Conservation (phyloP, 2,797 vertebrate species). For the Bradypodion ventrale region DNA sequence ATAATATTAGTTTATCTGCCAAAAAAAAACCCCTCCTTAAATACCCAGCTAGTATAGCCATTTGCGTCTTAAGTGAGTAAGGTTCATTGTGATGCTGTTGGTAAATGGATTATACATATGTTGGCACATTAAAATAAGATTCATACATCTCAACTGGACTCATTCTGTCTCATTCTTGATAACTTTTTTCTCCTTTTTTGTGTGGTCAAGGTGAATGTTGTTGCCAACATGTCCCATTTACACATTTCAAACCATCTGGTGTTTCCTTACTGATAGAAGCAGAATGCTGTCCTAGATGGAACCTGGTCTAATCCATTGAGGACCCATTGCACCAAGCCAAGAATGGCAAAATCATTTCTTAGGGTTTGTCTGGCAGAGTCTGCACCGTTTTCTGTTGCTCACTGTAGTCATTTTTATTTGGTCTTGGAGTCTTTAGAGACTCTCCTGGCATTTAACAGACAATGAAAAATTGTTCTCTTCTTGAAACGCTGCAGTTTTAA, state of each 20-base stretch:
- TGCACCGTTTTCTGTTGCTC: background rate
- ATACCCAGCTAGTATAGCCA: no score
- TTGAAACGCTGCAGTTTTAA: slow-evolving; percentile 25
- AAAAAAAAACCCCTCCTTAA: no score
- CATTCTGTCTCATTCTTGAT: no score
- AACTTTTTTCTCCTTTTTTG: background rate
- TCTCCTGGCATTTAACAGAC: slow-evolving; percentile 31
- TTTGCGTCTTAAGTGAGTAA: no score
- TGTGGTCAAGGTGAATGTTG: background rate
- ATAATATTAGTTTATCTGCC: no score
- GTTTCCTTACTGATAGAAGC: background rate
- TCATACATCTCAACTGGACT: background rate
- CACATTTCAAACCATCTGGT: no score
- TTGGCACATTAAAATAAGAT: background rate
- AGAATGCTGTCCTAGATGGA: background rate
- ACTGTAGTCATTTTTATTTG: background rate
- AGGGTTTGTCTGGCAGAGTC: background rate
- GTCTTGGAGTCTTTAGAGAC: slow-evolving; percentile 16
- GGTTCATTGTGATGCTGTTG: background rate
- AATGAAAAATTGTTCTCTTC: slow-evolving; percentile 29
- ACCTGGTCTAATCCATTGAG: background rate
- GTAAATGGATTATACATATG: background rate
- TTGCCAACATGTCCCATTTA: no score
- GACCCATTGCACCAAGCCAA: background rate
- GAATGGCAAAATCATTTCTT: background rate